phyloP scores from a whole-genome alignment of 2,113 vertebrate genomes.

The Rhinopomastus cyanomelas region DNA sequence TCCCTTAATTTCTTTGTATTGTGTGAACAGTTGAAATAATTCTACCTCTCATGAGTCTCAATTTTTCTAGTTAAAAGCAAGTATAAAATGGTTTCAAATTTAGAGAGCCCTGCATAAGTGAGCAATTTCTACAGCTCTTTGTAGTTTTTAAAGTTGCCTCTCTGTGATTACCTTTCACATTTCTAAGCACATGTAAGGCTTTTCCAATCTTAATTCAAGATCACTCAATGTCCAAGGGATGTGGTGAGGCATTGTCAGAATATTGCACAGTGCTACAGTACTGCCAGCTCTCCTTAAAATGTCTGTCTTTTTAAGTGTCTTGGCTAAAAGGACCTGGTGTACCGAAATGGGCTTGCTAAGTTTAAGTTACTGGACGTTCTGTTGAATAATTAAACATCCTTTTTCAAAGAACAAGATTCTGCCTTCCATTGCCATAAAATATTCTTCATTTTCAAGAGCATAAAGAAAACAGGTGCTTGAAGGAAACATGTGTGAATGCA shows the following conservation, averaged over 20 bases:
- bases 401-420: neutral
- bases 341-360: slow-evolving; percentile 21
- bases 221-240: neutral
- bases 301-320: neutral
- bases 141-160: neutral
- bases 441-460: neutral
- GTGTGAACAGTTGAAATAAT: neutral
- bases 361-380: slow-evolving; percentile 26
- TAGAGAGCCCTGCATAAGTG: neutral
- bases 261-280: neutral
- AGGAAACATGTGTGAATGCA: neutral
- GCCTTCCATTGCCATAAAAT: neutral
- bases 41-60: neutral
- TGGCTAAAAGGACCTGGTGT: neutral
- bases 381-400: slow-evolving; percentile 11
- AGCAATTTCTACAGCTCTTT: neutral
- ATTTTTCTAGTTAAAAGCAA: neutral
- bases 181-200: neutral
- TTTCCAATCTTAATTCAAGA: slow-evolving; percentile 48
- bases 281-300: neutral
- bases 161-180: slow-evolving; percentile 26
- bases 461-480: slow-evolving; percentile 15
- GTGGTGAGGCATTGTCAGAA: neutral
- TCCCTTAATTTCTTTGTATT: neutral
- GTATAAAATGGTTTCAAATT: neutral